Conservation (phyloP, 2,113 vertebrate genomes). For the Helogale parvula region DNA sequence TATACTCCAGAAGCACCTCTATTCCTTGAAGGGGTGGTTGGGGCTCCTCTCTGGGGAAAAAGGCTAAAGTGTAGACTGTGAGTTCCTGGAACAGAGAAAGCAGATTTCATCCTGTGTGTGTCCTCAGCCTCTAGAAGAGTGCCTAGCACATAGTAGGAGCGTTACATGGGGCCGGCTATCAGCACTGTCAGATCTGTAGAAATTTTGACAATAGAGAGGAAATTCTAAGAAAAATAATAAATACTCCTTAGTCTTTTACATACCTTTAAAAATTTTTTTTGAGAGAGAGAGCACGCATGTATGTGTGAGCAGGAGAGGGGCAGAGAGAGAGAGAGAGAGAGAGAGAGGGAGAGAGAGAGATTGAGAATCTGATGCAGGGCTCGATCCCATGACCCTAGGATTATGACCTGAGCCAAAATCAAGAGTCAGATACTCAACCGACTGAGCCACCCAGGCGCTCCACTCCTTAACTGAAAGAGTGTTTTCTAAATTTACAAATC, state of each 20-base stretch:
- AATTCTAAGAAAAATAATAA: not conserved
- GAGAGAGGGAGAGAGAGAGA: too few relatives aligned
- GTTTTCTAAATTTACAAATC: constrained; percentile 30
- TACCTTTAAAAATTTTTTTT: too few relatives aligned
- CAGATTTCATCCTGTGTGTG: not conserved
- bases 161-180: not conserved
- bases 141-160: not conserved
- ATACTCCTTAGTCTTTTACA: not conserved
- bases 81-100: not conserved
- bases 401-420: too few relatives aligned
- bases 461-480: not conserved
- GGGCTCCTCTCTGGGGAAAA: not conserved
- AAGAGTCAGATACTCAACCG: too few relatives aligned
- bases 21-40: not conserved
- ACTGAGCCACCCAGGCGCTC: too few relatives aligned
- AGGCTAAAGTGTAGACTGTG: not conserved
- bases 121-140: not conserved
- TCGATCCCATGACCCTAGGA: too few relatives aligned
- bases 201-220: not conserved
- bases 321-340: too few relatives aligned
- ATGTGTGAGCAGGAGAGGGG: too few relatives aligned
- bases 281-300: too few relatives aligned
- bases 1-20: not conserved
- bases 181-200: not conserved
- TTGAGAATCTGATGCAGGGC: too few relatives aligned